These are phyloP conservation scores for Cromileptes altivelis DNA, from an alignment of 2,113 vertebrate species.

Conservation along the genomic window DNA sequence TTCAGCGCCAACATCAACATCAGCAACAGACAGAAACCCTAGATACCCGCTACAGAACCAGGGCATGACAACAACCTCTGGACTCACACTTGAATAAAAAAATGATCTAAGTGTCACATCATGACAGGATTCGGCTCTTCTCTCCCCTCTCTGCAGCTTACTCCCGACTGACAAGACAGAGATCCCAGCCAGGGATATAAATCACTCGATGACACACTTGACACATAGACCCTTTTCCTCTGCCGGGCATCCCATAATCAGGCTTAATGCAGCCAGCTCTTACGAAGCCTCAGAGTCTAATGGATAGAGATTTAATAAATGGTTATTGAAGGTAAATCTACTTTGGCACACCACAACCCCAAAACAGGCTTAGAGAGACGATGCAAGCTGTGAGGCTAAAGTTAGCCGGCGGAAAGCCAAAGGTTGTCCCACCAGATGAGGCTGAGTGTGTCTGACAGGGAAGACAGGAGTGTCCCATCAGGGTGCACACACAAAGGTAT, in stretches of 20 bases:
- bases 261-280: conserved; percentile 93
- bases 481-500: conserved; percentile 27
- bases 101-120: conserved; percentile 32
- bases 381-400: conserved; percentile 73
- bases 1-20: conserved; percentile 22
- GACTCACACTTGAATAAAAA: not conserved
- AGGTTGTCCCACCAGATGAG: conserved; percentile 61
- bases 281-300: conserved; percentile 89
- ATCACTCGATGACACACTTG: conserved; percentile 85
- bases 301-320: conserved; percentile 99
- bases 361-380: conserved; percentile 84
- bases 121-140: conserved; percentile 37
- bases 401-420: conserved; percentile 64
- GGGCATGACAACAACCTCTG: conserved; percentile 22
- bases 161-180: conserved; percentile 77
- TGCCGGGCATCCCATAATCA: conserved; percentile 90
- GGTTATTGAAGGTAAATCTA: conserved; percentile 98
- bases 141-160: conserved; percentile 61
- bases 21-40: conserved; percentile 8
- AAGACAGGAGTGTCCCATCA: conserved; percentile 30
- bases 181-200: conserved; percentile 76
- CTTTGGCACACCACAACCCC: conserved; percentile 88
- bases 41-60: conserved; percentile 4
- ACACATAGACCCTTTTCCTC: conserved; percentile 82
- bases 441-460: conserved; percentile 62